Base-by-base conservation (phyloP, 2,888 invertebrate species). In the Apamea sordens region DNA sequence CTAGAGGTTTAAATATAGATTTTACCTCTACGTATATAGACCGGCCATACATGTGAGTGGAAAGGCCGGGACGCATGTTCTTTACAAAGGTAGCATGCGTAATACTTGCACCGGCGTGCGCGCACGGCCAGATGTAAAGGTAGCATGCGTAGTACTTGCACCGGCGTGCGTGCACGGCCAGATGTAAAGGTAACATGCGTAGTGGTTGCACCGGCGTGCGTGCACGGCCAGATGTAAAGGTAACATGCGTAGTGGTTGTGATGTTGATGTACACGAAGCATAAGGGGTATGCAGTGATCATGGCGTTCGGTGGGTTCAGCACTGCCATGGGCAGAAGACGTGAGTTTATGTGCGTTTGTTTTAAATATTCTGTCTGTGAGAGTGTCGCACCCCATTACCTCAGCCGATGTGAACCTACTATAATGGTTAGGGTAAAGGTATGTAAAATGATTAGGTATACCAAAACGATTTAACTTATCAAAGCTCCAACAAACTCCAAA, bases 401-500 rank as follows among this genome's bases (percentile, higher is more conserved):
- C 36, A 18, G 18, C 24, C n/a, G 32, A 56, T 70, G 24, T 59
- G 24, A 70, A 36, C 15, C 18, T 56, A 70, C 24, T 70, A 18
- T 6, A 24, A 24, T 15, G 15, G 7, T 13, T 32, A 21, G 7
- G 21, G 10, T 21, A 11, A 36, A 36, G 63, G 24, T 36, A 53
- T 18, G 11, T 59, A 18, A 36, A 36, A 56, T 36, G 0, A 59
- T 71, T n/a, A n/a, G n/a, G n/a, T n/a, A n/a, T n/a, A 56, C 18
- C 18, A 74, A 47, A 65, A 47, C 41, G 41, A 50, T 65, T 59
- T 15, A 50, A 59, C 41, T 65, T 24, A n/a, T 70, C 65, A 61
- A 83, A 70, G 59, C 50, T 77, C 24, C 28, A 32, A 1, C 18
- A 56, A 68, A 56, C 28, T 69, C 11, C 11, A 11, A 78, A 78